These are phyloP conservation scores for Sula dactylatra DNA, from an alignment of 2,113 vertebrate genomes.

Conservation along the genomic window DNA sequence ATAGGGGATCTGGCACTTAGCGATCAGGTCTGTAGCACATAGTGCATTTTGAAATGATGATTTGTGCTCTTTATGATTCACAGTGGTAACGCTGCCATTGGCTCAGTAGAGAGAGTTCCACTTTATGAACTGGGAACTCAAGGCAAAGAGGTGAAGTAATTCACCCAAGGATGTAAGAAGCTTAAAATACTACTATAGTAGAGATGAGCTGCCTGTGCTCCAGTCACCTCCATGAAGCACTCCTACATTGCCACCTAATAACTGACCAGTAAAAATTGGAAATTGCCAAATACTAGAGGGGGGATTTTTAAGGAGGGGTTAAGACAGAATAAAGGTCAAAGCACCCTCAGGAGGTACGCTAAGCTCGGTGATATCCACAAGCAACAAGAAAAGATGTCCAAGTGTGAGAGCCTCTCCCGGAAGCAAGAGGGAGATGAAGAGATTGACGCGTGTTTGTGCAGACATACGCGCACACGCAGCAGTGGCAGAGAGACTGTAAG, in stretches of 20 bases:
- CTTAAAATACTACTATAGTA: background rate
- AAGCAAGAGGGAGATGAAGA: background rate
- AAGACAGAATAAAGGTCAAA: background rate
- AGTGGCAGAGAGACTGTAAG: background rate
- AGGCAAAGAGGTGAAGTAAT: background rate
- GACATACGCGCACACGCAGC: background rate
- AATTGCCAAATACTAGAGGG: background rate
- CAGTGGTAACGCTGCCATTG: background rate
- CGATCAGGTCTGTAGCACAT: background rate
- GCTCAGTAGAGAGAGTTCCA: background rate
- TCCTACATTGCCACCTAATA: background rate
- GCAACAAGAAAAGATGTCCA: background rate
- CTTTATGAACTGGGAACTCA: background rate
- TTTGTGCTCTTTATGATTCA: background rate
- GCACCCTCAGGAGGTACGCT: background rate
- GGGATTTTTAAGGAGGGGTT: background rate
- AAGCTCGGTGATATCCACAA: background rate
- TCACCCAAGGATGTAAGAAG: background rate
- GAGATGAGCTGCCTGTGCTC: background rate
- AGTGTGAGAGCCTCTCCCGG: background rate
- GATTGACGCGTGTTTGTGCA: background rate
- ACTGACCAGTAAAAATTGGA: background rate
- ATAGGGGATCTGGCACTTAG: background rate
- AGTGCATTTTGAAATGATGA: background rate
- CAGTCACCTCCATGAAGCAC: background rate